Percentiles rank a stretch among this genome's conserved stretches.
Evolutionary conservation across 35 echinoderm and acorn worm species (phyloP).

Genomic region (Heliocidaris erythrogramma): DNA sequence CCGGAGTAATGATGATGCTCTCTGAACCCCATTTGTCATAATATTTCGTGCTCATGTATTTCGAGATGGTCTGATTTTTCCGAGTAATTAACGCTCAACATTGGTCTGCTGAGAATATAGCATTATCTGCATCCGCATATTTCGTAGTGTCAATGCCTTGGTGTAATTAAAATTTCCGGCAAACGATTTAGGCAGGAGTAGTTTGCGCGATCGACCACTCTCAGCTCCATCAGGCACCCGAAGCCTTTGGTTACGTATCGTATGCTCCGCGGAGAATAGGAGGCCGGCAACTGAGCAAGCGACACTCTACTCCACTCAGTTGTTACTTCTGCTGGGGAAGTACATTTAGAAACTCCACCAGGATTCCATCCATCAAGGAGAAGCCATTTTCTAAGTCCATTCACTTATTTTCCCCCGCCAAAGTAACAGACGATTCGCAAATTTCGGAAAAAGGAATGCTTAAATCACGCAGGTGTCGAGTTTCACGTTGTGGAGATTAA

Average conservation of each 20-base stretch:
- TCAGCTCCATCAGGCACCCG: neutral
- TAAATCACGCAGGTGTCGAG: neutral
- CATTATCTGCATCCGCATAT: neutral
- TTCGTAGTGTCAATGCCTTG: neutral
- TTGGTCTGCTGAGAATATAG: neutral
- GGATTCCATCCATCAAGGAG: no score
- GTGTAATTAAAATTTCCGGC: neutral
- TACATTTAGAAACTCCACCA: neutral
- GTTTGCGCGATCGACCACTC: neutral
- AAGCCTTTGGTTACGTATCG: neutral
- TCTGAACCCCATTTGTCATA: neutral
- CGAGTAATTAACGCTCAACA: no score
- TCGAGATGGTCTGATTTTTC: neutral
- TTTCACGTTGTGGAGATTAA: neutral
- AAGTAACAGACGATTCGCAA: neutral
- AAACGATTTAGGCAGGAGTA: neutral
- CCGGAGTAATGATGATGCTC: neutral
- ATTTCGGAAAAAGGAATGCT: neutral
- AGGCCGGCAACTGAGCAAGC: neutral
- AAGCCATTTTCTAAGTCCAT: neutral
- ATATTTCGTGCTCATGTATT: neutral
- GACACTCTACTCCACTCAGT: neutral
- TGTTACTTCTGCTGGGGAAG: neutral
- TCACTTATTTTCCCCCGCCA: no score
- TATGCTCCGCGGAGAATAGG: neutral